Evolutionary conservation across 2,113 vertebrate genomes (phyloP), one percentile per base, ranked within the genome.

Genomic region (Neolamprologus sp.): DNA sequence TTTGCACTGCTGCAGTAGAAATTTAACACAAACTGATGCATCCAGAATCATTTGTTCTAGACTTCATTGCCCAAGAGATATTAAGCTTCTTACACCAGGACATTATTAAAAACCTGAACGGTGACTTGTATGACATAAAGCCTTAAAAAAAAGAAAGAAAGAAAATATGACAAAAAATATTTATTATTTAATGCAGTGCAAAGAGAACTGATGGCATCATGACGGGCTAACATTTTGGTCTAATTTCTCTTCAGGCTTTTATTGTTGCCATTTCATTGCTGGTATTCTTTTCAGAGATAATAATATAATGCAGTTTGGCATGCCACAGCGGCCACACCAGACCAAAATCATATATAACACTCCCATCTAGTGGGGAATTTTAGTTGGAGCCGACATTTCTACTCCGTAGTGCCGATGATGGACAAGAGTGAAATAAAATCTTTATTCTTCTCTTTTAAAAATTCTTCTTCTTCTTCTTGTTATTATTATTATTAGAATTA

Each of bases 331-430:
- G 55, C 81, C 37, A 28, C 45, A 3, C 26, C 42, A 23, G 19
- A 51, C 81, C 40, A 3, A 91, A 82, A 21, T 7, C 7, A 3
- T 60, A 79, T 91, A 71, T 65, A 65, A 81, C 81, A 91, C 92
- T 89, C 51, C 92, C 95, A 94, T 86, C 95, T 94, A 93, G 93
- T 93, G 95, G 88, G 58, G 8, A 75, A 10, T 54, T 21, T 5
- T 12, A 8, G 42, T 14, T 13, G 5, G n/a, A 82, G 88, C 73
- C 28, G 28, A 3, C 21, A 3, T 31, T 65, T 84, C 9, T 49
- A 6, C 6, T 65, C 21, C 9, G 17, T 13, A 19, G 33, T 23
- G 16, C 42, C 4, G 14, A 58, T 40, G 53, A 47, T 26, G 51
- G 2, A 49, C 6, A 28, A 13, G 26, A 49, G 28, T 13, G 16